These are phyloP conservation scores for Hypselothyrea guttata DNA, from an alignment of 2,888 invertebrate species.

Conservation along the genomic window DNA sequence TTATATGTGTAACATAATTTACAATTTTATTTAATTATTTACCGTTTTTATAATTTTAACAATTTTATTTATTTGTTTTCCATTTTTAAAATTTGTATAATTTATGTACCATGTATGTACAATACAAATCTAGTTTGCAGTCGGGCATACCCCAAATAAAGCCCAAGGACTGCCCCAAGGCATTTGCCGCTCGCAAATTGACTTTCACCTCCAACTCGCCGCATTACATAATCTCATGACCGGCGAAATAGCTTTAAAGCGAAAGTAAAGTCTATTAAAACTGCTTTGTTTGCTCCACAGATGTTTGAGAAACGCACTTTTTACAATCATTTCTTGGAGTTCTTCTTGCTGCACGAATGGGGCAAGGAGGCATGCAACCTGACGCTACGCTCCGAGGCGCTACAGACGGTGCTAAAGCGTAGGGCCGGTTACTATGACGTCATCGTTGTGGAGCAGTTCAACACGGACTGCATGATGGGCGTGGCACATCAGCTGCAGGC, in stretches of 20 bases:
- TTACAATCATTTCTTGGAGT: conserved; percentile 78
- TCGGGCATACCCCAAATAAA: conserved; percentile 1
- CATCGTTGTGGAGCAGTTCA: conserved; percentile 87
- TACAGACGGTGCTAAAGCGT: conserved; percentile 79
- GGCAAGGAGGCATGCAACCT: conserved; percentile 79
- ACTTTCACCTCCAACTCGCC: background rate
- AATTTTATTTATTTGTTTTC: too few species aligned
- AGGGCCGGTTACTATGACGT: conserved; percentile 85
- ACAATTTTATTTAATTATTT: too few species aligned
- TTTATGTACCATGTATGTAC: too few species aligned
- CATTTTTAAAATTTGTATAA: too few species aligned
- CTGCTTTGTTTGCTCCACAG: conserved; percentile 60
- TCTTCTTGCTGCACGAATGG: conserved; percentile 80
- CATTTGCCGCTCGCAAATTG: conserved; percentile 1
- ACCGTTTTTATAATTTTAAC: too few species aligned
- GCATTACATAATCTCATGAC: background rate
- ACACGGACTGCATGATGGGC: conserved; percentile 87
- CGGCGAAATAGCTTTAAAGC: conserved; percentile 5
- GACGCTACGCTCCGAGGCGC: conserved; percentile 77
- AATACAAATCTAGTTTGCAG: background rate
- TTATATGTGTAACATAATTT: too few species aligned
- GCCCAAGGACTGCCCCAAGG: conserved; percentile 22
- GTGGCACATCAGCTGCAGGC: conserved; percentile 86
- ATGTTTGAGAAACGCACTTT: conserved; percentile 76
- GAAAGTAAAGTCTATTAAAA: background rate